Evolutionary conservation across 2,888 invertebrate genomes (phyloP).

Genomic region (Dinocampus coccinellae): DNA sequence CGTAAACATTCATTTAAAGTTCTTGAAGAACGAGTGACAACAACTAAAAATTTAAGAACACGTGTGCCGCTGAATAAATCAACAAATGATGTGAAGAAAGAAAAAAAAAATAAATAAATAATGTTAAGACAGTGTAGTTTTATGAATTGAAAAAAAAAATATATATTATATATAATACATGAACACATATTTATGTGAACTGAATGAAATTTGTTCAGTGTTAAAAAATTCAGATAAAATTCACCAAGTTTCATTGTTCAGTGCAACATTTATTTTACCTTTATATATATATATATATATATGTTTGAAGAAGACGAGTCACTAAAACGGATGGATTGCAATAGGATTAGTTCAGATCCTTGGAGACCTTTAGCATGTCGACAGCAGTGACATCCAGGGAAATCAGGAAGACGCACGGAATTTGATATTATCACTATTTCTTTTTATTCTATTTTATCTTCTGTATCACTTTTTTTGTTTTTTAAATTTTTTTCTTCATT

Average conservation of each 20-base stretch:
- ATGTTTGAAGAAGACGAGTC: slow-evolving; percentile 18
- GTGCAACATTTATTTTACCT: neutral
- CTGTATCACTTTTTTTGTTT: neutral
- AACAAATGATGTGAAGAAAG: neutral
- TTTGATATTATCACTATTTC: slow-evolving; percentile 27
- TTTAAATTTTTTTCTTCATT: neutral
- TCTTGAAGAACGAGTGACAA: neutral
- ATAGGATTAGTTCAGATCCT: slow-evolving; percentile 46
- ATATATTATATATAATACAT: no score
- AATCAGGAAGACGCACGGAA: slow-evolving; percentile 32
- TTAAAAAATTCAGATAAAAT: neutral
- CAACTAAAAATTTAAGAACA: neutral
- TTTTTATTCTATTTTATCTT: neutral
- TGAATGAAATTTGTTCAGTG: slow-evolving; percentile 7
- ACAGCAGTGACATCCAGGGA: slow-evolving; percentile 31
- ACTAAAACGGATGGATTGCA: slow-evolving; percentile 49
- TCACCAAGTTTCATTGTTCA: slow-evolving; percentile 1
- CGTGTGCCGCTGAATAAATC: neutral
- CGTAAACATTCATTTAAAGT: neutral
- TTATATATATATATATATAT: neutral
- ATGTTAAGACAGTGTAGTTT: no score
- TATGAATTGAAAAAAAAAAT: neutral
- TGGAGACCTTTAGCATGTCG: slow-evolving; percentile 32
- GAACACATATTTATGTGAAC: neutral
- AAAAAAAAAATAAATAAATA: neutral